Base-by-base conservation (phyloP, 1,140 invertebrate species). In the Drosophila guanche region DNA sequence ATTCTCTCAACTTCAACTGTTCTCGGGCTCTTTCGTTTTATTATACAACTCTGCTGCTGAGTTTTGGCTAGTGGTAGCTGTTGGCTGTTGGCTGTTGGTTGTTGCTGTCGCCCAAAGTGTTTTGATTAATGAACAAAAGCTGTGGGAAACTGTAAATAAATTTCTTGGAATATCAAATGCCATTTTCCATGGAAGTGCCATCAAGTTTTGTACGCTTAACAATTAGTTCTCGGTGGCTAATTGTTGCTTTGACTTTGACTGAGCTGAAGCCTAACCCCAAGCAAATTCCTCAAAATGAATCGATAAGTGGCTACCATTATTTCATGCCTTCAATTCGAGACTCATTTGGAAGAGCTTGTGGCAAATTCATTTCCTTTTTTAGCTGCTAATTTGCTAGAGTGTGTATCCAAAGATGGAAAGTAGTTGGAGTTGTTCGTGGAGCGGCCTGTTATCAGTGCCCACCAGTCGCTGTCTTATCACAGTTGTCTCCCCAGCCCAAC, bases 1-100 rank as follows among this genome's bases (percentile, higher is more conserved):
- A 71, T 88, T 88, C 58, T 61, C 81, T 63, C 73, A 80, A 86
- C 76, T 84, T 75, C 70, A 66, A 74, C 71, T 74, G 70, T 56
- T 75, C 67, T 75, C 54, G 59, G 57, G 65, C 66, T 84, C 68
- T 8, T 3, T 27, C 53, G 29, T 33, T 58, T n/a, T 57, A 45
- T 56, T 29, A 37, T 37, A 4, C 46, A 10, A 16, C 7, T 12
- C 10, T 4, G 33, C 33, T 37, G 33, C 29, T 10, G 29, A 10
- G 10, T 37, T 37, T 6, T 27, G 25, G 33, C 33, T 3, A 37
- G 10, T 37, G 33, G 33, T 37, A 3, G 29, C 29, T 43, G 8
- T 40, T 41, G 37, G 2, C 41, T 12, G 3, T 27, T 37, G 29
- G 23, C 1, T 37, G 54, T 1, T 2, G 56, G 43, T 66, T 50